These are phyloP conservation scores for Phalanger gymnotis DNA, from an alignment of 2,797 vertebrate genomes.

Conservation along the genomic window DNA sequence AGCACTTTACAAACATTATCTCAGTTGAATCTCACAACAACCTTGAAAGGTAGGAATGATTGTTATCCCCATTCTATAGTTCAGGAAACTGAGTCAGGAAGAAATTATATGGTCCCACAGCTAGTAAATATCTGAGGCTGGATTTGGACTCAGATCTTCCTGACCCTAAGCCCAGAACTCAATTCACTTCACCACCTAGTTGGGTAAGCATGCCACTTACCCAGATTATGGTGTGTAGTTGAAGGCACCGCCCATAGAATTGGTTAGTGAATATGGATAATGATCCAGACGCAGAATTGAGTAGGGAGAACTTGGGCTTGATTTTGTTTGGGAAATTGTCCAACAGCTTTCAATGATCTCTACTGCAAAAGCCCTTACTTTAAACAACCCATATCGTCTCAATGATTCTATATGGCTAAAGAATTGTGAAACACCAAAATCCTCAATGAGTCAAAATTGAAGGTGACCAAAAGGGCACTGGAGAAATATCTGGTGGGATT, in stretches of 20 bases:
- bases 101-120: not conserved
- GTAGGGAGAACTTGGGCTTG: not conserved
- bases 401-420: not conserved
- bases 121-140: not conserved
- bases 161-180: not conserved
- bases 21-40: not conserved
- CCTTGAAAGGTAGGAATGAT: not conserved
- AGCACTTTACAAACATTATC: not conserved
- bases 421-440: not conserved
- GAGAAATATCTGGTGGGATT: not conserved
- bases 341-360: not conserved
- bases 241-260: too few relatives aligned
- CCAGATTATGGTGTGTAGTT: too few relatives aligned
- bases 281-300: not conserved
- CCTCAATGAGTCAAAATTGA: not conserved
- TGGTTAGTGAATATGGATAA: too few relatives aligned
- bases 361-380: not conserved
- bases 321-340: not conserved
- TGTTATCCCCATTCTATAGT: not conserved
- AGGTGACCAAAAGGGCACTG: not conserved
- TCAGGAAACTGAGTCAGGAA: not conserved
- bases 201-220: not conserved
- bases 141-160: not conserved
- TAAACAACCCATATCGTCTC: not conserved
- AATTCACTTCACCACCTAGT: not conserved